Percentiles rank a stretch among this genome's conserved stretches.
Evolutionary conservation across 2,113 vertebrate genomes (phyloP).

Genomic region (Coturnix japonica): DNA sequence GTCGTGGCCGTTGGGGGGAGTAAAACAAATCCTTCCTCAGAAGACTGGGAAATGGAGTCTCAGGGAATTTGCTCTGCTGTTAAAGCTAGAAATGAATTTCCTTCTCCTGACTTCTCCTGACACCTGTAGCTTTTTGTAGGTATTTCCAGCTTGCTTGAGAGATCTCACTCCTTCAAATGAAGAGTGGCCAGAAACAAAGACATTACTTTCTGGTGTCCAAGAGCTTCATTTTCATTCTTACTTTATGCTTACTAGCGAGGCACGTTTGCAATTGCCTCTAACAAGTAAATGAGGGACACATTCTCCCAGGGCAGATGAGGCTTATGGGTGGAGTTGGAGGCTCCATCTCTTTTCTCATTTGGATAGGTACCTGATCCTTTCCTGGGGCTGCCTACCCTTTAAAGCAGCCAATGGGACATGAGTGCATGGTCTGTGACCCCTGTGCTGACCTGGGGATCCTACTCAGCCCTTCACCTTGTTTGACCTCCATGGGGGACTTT

Average conservation of each 20-base stretch:
- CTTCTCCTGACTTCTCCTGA: not conserved
- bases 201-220: not conserved
- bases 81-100: not conserved
- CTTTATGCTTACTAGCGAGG: not conserved
- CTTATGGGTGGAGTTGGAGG: not conserved
- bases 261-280: not conserved
- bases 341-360: not conserved
- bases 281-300: not conserved
- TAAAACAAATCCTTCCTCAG: not conserved
- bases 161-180: not conserved
- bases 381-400: not conserved
- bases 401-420: not conserved
- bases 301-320: not conserved
- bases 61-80: not conserved
- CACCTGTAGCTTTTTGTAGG: not conserved
- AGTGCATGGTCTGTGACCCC: not conserved
- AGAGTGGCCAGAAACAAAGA: not conserved
- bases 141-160: not conserved
- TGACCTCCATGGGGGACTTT: not conserved
- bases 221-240: not conserved
- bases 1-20: not conserved
- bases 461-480: rapidly evolving
- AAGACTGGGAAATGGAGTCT: not conserved
- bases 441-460: not conserved
- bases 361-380: not conserved